These are phyloP conservation scores for Drosophila punjabiensis DNA, from an alignment of 1,140 invertebrate genomes.

Conservation along the genomic window DNA sequence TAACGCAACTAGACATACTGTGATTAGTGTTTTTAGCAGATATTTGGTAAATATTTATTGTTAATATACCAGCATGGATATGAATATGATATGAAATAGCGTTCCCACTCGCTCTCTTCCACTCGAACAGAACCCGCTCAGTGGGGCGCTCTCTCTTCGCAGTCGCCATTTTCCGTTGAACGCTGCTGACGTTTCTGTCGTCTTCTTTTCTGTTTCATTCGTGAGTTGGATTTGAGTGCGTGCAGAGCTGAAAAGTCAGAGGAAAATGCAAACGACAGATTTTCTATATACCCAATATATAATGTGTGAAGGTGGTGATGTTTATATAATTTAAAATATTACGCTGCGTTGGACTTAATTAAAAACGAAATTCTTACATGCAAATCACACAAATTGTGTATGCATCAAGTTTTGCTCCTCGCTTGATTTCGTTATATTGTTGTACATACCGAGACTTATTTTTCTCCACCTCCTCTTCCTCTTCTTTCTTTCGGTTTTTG, in stretches of 20 bases:
- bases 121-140: conserved; percentile 23
- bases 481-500: conserved; percentile 27
- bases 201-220: conserved; percentile 47
- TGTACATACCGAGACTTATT: conserved; percentile 49
- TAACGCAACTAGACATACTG: background rate
- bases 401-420: conserved; percentile 63
- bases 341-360: conserved; percentile 20
- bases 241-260: conserved; percentile 64
- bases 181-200: conserved; percentile 15
- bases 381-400: conserved; percentile 54
- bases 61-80: background rate
- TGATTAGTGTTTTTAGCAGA: background rate
- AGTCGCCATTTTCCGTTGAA: conserved; percentile 34
- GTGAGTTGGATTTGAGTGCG: conserved; percentile 74
- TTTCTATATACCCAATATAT: conserved; percentile 62
- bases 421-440: conserved; percentile 61
- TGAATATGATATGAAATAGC: background rate
- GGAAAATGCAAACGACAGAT: conserved; percentile 40
- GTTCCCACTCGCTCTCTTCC: conserved; percentile 36
- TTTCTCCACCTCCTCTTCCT: conserved; percentile 31
- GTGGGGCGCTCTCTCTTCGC: conserved; percentile 23
- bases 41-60: background rate
- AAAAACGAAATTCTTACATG: conserved; percentile 29
- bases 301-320: conserved; percentile 56
- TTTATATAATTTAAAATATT: conserved; percentile 66